Base-by-base conservation (phyloP, 2,113 vertebrate species). In the Misgurnus mizolepis region DNA sequence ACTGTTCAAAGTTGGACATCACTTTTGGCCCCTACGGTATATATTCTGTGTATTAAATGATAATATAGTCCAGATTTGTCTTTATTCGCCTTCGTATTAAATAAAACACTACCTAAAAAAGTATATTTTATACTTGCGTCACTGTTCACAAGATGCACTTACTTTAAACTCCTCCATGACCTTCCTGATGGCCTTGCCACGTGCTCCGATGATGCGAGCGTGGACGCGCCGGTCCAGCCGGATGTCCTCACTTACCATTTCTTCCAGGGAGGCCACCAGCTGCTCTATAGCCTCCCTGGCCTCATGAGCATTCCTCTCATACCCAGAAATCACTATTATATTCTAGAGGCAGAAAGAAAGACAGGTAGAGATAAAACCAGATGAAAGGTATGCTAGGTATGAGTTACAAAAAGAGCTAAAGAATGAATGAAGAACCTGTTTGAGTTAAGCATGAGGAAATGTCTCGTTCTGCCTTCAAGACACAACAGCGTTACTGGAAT, bases 81-180 rank as follows among this genome's bases (percentile, higher is more conserved):
- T 53, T 53, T 53, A 15, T 53, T 14, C 12, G 4, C 14, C 12
- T 15, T 3, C 4, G 14, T 14, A 56, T 18, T 7, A 58, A 58
- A 14, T 7, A 18, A 7, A 58, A n/a, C 4, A 58, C n/a, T 17
- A 2, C 2, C 1, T 58, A n/a, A 7, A 58, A 58, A 53, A 53
- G 5, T 14, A 15, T 3, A 53, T 3, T 56, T 56, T 5, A n/a
- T 15, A 0, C 14, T 56, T 56, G 15, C 4, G 0, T 55, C 3
- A 55, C 8, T 34, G 5, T 34, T 15, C 6, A 6, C 0, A 14
- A 34, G 53, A 6, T 12, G 14, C 3, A 69, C 85, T 27, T 3
- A 93, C 94, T 91, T 93, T 94, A 79, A 94, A 95, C 87, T 95
- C 94, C 41, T 95, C 94, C 94, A 95, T 95, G 86, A 94, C 89